Conservation (phyloP, 2,888 invertebrate genomes). For the Agrotis clavis region DNA sequence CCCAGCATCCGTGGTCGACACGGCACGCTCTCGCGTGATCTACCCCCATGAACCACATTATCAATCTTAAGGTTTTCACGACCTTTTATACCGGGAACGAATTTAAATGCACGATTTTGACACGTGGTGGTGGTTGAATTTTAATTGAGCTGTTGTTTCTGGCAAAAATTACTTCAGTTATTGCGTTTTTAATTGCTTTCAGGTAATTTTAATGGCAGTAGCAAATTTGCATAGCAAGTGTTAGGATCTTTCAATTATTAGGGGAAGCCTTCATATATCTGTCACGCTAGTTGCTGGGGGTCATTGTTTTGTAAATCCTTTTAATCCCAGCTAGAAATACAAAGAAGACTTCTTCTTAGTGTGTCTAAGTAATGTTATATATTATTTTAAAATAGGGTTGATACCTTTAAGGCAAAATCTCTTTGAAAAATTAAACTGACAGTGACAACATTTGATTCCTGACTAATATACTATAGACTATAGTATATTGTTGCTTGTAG, state of each 20-base stretch:
- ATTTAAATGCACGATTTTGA: constrained; percentile 64
- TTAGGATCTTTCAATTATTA: constrained; percentile 4
- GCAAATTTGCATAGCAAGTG: constrained; percentile 27
- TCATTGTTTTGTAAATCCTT: no score
- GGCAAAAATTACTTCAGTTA: constrained; percentile 39
- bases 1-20: constrained; percentile 28
- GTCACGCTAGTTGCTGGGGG: no score
- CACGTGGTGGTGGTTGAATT: constrained; percentile 49
- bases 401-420: neutral
- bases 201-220: constrained; percentile 19
- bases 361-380: no score
- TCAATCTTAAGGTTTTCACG: constrained; percentile 73
- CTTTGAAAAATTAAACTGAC: neutral
- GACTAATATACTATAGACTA: no score
- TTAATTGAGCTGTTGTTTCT: constrained; percentile 47
- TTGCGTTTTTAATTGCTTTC: constrained; percentile 34
- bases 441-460: no score
- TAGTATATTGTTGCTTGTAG: neutral
- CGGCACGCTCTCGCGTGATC: constrained; percentile 77
- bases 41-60: constrained; percentile 70
- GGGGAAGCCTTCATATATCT: neutral
- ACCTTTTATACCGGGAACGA: constrained; percentile 60
- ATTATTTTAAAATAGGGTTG: no score
- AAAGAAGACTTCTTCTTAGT: no score
- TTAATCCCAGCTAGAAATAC: no score